Conservation (phyloP, 2,888 invertebrate species). For the Lasioglossum leucozonium region DNA sequence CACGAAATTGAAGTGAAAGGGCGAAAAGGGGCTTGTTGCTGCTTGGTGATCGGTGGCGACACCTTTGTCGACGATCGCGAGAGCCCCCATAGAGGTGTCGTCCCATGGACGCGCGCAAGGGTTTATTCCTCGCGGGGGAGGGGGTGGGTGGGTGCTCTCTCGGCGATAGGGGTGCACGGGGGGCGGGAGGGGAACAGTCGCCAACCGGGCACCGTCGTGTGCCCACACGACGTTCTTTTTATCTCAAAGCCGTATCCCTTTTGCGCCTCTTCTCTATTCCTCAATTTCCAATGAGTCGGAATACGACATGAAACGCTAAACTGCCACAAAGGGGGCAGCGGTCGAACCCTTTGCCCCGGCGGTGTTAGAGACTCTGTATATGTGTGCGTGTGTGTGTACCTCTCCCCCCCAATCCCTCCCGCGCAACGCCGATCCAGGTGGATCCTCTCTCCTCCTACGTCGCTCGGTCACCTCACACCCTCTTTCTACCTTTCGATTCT, state of each 20-base stretch:
- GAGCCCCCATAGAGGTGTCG: background rate
- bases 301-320: slow-evolving; percentile 84
- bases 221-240: slow-evolving; percentile 75
- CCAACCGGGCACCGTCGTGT: slow-evolving; percentile 46
- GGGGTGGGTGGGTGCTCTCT: too few species aligned
- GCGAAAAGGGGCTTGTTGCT: slow-evolving; percentile 22
- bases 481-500: slow-evolving; percentile 57
- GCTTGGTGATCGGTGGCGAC: slow-evolving; percentile 51
- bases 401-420: background rate
- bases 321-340: slow-evolving; percentile 81
- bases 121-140: slow-evolving; percentile 6
- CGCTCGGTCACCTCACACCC: slow-evolving; percentile 41
- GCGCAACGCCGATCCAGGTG: slow-evolving; percentile 15
- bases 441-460: slow-evolving; percentile 46
- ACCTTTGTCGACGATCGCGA: slow-evolving; percentile 50
- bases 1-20: slow-evolving; percentile 22
- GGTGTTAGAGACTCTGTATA: slow-evolving; percentile 21
- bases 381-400: slow-evolving; percentile 44
- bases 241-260: slow-evolving; percentile 82
- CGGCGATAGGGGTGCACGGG: background rate
- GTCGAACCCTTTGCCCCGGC: slow-evolving; percentile 70
- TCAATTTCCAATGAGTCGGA: slow-evolving; percentile 85
- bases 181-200: background rate
- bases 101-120: background rate
- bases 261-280: slow-evolving; percentile 79